These are phyloP conservation scores for Furnarius figulus DNA, from an alignment of 2,113 vertebrate species.

Conservation along the genomic window DNA sequence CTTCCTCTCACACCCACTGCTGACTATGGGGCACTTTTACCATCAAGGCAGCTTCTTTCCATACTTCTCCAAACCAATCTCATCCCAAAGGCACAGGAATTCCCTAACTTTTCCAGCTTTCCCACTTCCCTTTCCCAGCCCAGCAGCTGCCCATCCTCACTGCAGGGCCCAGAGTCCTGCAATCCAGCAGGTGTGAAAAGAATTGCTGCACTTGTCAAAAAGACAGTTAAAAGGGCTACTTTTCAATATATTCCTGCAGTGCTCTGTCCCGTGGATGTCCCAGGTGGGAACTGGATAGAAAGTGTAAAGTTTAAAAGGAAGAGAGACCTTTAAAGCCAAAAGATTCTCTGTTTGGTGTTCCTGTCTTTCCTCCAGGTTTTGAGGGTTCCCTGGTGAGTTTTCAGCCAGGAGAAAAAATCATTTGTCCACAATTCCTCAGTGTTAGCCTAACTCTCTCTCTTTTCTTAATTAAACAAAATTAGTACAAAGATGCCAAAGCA, in stretches of 20 bases:
- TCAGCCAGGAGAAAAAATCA: not conserved
- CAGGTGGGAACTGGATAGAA: not conserved
- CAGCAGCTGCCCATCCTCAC: conserved; percentile 49
- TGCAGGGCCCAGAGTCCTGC: conserved; percentile 68
- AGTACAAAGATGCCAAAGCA: not conserved
- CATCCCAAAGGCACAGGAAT: conserved; percentile 61
- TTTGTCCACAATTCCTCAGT: not conserved
- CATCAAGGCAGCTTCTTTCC: conserved; percentile 53
- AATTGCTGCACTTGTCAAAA: conserved; percentile 16
- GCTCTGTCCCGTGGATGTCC: not conserved
- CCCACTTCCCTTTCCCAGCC: conserved; percentile 50
- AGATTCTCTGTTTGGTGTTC: not conserved
- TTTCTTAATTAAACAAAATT: not conserved
- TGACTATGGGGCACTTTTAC: conserved; percentile 54
- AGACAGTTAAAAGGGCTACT: not conserved
- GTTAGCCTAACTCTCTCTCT: not conserved
- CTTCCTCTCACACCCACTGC: not conserved
- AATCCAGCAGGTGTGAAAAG: conserved; percentile 73
- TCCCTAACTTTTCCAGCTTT: conserved; percentile 61
- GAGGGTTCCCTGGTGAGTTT: not conserved
- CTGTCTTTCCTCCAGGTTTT: not conserved
- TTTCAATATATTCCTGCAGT: not conserved
- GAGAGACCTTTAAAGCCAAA: not conserved
- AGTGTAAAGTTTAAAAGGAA: not conserved
- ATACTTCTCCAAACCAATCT: conserved; percentile 57